Evolutionary conservation across 2,888 invertebrate species (phyloP).

Genomic region (Iselma pallidipennis): DNA sequence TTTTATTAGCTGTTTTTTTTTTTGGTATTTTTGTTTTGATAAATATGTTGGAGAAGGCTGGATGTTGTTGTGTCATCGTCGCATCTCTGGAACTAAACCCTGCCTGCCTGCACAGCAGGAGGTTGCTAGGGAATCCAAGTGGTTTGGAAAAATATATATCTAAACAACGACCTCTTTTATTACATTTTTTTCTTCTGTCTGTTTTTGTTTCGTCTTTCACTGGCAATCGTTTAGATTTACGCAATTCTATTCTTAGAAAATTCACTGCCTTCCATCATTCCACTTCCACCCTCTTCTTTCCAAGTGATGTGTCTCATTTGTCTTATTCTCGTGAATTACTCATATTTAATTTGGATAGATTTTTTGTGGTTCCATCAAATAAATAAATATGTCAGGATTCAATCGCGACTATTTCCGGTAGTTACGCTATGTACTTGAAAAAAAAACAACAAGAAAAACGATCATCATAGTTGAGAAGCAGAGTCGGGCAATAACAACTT

Average conservation of each 20-base stretch:
- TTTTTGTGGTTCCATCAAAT: neutral
- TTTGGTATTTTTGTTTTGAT: conserved; percentile 10
- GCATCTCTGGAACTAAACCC: conserved; percentile 22
- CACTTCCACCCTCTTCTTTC: too few relatives aligned
- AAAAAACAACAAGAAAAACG: neutral
- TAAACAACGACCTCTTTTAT: conserved; percentile 32
- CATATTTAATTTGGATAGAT: neutral
- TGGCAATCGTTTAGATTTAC: neutral
- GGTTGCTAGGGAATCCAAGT: conserved; percentile 30
- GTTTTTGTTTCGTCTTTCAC: neutral
- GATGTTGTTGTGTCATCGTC: conserved; percentile 8
- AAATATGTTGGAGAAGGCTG: conserved; percentile 17
- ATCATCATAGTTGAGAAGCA: too few relatives aligned
- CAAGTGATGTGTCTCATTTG: too few relatives aligned
- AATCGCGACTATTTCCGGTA: neutral
- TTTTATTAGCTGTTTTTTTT: neutral
- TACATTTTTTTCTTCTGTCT: conserved; percentile 29
- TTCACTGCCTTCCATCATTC: neutral
- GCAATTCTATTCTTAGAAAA: neutral
- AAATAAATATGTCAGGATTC: neutral
- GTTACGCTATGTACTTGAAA: too few relatives aligned
- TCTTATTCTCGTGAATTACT: neutral
- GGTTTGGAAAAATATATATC: conserved; percentile 33
- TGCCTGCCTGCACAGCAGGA: conserved; percentile 35
- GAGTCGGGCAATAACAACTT: conserved; percentile 3